Percentiles rank a stretch among this genome's conserved stretches.
These are phyloP conservation scores for Aeoliscus strigatus DNA, from an alignment of 2,797 vertebrate genomes.

Conservation along the genomic window DNA sequence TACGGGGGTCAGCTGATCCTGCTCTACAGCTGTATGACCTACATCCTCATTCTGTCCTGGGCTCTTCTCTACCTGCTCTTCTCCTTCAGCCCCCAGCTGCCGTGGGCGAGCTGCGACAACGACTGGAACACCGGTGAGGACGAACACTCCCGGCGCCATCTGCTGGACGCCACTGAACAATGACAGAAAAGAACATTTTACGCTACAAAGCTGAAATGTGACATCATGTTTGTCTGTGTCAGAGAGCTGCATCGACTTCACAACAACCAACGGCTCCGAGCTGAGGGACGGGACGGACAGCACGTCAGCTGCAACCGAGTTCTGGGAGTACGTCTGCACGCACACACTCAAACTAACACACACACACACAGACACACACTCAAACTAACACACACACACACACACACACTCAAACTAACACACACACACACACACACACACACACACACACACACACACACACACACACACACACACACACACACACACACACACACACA, in stretches of 20 bases:
- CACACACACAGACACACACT: too few relatives aligned
- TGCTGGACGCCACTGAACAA: too few relatives aligned
- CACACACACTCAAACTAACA: too few relatives aligned
- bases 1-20: constrained; percentile 67
- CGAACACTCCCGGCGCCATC: neutral
- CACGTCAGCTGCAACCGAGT: constrained; percentile 68
- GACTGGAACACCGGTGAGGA: constrained; percentile 71
- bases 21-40: constrained; percentile 65
- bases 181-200: too few relatives aligned
- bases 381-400: too few relatives aligned
- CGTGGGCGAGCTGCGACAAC: constrained; percentile 71
- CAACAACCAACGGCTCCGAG: constrained; percentile 37
- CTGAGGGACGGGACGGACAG: constrained; percentile 39
- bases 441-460: too few relatives aligned
- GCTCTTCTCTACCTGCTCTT: constrained; percentile 69
- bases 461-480: too few relatives aligned
- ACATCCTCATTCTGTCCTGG: constrained; percentile 74
- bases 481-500: too few relatives aligned
- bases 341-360: too few relatives aligned
- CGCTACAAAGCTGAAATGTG: too few relatives aligned
- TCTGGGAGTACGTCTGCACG: constrained; percentile 71
- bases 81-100: constrained; percentile 71
- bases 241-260: constrained; percentile 65
- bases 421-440: too few relatives aligned
- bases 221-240: too few relatives aligned